Evolutionary conservation across 2,797 vertebrate genomes (phyloP), one percentile per base, ranked within the genome.

Genomic region (Tinamus major): DNA sequence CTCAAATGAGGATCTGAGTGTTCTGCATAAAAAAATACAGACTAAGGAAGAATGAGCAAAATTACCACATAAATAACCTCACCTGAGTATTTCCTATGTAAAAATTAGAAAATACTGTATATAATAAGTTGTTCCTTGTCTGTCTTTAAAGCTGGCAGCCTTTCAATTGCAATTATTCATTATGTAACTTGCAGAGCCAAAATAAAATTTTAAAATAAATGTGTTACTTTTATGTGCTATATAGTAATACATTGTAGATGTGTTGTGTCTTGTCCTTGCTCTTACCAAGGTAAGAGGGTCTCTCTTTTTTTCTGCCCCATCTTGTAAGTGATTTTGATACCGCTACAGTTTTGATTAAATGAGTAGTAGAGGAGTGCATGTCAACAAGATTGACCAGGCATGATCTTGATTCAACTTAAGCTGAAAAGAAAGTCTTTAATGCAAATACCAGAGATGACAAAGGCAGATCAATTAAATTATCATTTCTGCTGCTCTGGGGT

Each of bases 381-480:
- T 85, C 86, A 94, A 94, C 62, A 69, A 68, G 85, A 91, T 65
- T 89, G 84, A 76, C 81, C 90, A 79, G 41, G n/a, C 53, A 55
- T 87, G 91, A 87, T 90, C 84, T 86, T 82, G 55, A 78, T 82
- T 85, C 71, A 74, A 24, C 58, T 90, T 75, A 62, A 80, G 65
- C 72, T 85, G 72, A 53, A 59, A 46, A 87, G 62, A 85, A 91
- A 89, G 72, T 39, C 76, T 31, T 79, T 29, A 89, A 78, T 2
- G 10, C 33, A 87, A 92, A 94, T 76, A 91, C 5, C 37, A 51
- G 65, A 51, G 70, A 64, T 0, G 14, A 83, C 62, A 90, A 41
- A 85, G 29, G 56, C 65, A 85, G 86, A 92, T 76, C 87, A 93
- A 94, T 92, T 78, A 58, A 86, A 93, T 93, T 85, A 87, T 24